Evolutionary conservation across 2,797 vertebrate genomes (phyloP).

Genomic region (Otolemur crassicaudatus): DNA sequence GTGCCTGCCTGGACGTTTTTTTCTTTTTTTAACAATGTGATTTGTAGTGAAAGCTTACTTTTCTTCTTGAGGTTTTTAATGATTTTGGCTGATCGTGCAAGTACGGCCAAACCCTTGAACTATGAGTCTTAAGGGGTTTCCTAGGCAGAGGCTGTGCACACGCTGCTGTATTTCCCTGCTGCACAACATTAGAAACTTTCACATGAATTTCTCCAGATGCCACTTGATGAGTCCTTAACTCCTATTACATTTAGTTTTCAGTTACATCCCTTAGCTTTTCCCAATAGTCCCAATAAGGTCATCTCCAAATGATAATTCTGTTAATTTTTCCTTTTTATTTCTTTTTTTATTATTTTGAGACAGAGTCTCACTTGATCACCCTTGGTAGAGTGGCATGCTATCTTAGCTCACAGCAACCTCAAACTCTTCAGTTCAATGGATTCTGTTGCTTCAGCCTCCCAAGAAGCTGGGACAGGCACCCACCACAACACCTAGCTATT

Average conservation of each 20-base stretch:
- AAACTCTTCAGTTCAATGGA: no score
- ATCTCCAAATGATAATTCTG: slow-evolving; percentile 22
- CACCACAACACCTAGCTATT: no score
- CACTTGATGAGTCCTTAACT: background rate
- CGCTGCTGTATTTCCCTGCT: background rate
- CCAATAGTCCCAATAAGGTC: background rate
- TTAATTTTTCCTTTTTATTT: background rate
- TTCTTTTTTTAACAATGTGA: background rate
- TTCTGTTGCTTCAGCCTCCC: no score
- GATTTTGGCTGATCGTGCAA: background rate
- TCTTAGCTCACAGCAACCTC: no score
- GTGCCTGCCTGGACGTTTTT: background rate
- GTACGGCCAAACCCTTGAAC: background rate
- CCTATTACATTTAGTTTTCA: background rate
- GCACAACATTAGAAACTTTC: background rate
- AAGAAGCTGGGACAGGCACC: no score
- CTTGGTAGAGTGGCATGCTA: no score
- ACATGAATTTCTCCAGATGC: background rate
- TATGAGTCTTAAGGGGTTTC: background rate
- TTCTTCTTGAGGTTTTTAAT: background rate
- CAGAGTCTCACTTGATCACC: no score
- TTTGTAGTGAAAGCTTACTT: background rate
- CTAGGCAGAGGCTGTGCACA: background rate
- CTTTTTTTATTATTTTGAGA: no score
- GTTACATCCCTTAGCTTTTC: background rate